A percentile compares a stretch with the other conserved stretches of the same genome.
Evolutionary conservation across 1,140 invertebrate genomes (phyloP).

Genomic region (Magallana ariakensis): DNA sequence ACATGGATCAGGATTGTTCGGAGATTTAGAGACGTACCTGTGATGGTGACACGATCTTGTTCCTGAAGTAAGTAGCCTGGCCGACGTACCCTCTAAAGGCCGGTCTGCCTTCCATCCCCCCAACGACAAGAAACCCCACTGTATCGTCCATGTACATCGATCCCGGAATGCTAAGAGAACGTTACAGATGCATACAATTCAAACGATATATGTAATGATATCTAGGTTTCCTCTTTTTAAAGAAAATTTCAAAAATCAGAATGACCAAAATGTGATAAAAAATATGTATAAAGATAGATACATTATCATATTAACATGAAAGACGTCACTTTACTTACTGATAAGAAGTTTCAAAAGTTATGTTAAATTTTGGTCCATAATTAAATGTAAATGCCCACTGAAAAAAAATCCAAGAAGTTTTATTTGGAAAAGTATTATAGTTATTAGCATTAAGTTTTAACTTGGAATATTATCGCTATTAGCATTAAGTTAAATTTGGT

Average conservation of each 20-base stretch:
- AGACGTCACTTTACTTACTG: conserved; percentile 41
- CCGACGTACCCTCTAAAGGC: conserved; percentile 72
- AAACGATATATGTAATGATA: not conserved
- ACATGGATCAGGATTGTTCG: no score
- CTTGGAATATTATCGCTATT: no score
- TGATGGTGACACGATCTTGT: conserved; percentile 44
- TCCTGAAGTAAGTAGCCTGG: conserved; percentile 62
- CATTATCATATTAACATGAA: no score
- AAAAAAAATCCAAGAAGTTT: not conserved
- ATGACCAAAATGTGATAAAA: not conserved
- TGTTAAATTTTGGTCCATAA: conserved; percentile 49
- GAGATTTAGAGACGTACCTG: conserved; percentile 51
- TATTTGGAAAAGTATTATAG: not conserved
- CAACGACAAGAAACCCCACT: conserved; percentile 62
- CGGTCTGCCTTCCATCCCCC: conserved; percentile 63
- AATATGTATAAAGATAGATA: no score
- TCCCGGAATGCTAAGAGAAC: conserved; percentile 42
- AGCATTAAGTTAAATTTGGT: no score
- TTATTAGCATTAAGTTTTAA: conserved; percentile 25
- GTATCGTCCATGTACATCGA: conserved; percentile 64
- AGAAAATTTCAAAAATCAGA: not conserved
- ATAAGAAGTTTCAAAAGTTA: conserved; percentile 44
- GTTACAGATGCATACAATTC: not conserved
- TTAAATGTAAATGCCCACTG: conserved; percentile 57
- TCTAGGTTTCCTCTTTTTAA: no score